Evolutionary conservation across 2,797 vertebrate genomes (phyloP), one percentile per base, ranked within the genome.

Genomic region (Rachycentron canadum): DNA sequence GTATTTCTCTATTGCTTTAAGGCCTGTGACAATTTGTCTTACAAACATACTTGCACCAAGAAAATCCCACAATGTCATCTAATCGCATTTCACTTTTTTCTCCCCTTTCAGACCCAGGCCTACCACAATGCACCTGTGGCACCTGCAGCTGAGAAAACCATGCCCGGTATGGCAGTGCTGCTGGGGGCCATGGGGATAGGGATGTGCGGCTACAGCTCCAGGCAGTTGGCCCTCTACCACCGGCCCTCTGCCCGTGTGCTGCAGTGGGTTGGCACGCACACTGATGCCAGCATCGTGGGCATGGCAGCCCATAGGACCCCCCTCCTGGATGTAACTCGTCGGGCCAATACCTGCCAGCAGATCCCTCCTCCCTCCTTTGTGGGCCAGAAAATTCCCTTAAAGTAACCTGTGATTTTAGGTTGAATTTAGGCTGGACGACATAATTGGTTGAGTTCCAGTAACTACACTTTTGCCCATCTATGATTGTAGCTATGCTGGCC

Each of bases 151-250:
- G 83, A 90, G 79, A 91, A 78, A 75, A 69, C 75, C 74, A 53
- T 91, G 81, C 88, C 91, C 0, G 88, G 90, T 40, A 30, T 94
- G 85, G 94, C 94, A 0, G 28, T 95, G 91, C 74, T 94, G 71
- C 82, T 94, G 78, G 93, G 94, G 61, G 91, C 93, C 3, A 43
- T 94, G 79, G 95, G 93, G 28, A 91, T 95, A n/a, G 92, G 89
- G 28, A 83, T 95, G 93, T 95, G 94, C 5, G 88, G 94, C 69
- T 94, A 95, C 91, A 94, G 94, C 91, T 94, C 93, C 81, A 90
- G 85, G 61, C 93, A 94, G 88, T 63, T 95, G 82, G 84, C 94
- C 69, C 87, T 95, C 47, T 73, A 94, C 90, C 93, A 95, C 84
- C 81, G 89, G 52, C 94, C 93, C 76, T 94, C 93, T 3, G 26